Percentiles rank a stretch among this genome's conserved stretches.
Evolutionary conservation across 1,140 invertebrate species (phyloP).

Genomic region (Homarus americanus): DNA sequence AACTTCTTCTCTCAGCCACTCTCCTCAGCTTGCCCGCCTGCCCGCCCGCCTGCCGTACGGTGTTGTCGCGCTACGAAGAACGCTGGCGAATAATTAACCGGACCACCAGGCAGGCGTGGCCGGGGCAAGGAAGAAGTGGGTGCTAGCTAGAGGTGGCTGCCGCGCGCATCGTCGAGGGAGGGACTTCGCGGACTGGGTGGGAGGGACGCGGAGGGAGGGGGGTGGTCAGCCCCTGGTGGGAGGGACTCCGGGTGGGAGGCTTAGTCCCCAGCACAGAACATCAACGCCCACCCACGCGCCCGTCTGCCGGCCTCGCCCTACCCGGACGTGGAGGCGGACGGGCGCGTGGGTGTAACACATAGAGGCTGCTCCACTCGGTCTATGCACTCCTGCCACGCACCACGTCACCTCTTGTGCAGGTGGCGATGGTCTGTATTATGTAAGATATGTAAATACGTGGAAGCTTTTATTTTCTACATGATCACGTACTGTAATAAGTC

Average conservation of each 20-base stretch:
- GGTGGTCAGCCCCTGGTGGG: conserved; percentile 71
- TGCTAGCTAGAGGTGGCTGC: conserved; percentile 49
- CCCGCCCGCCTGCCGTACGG: conserved; percentile 12
- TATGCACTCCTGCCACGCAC: conserved; percentile 9
- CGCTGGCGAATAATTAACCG: background rate
- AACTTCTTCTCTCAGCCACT: conserved; percentile 64
- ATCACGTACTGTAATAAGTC: conserved; percentile 54
- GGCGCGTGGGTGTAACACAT: conserved; percentile 64
- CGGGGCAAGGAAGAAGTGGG: conserved; percentile 4
- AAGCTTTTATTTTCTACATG: conserved; percentile 61
- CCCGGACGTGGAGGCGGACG: conserved; percentile 31
- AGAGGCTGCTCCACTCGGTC: conserved; percentile 44
- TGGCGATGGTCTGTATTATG: conserved; percentile 55
- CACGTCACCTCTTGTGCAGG: conserved; percentile 31
- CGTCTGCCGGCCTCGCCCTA: background rate
- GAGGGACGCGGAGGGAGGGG: conserved; percentile 67
- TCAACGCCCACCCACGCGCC: conserved; percentile 52
- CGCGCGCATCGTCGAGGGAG: conserved; percentile 57
- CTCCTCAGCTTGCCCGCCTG: conserved; percentile 28
- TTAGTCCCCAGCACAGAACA: conserved; percentile 58
- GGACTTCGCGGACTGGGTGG: conserved; percentile 56
- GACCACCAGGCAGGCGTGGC: conserved; percentile 10
- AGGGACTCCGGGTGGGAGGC: conserved; percentile 61
- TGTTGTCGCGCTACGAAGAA: background rate
- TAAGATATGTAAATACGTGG: conserved; percentile 71